phyloP scores from a whole-genome alignment of 2,797 vertebrate species.

The Lemur catta region DNA sequence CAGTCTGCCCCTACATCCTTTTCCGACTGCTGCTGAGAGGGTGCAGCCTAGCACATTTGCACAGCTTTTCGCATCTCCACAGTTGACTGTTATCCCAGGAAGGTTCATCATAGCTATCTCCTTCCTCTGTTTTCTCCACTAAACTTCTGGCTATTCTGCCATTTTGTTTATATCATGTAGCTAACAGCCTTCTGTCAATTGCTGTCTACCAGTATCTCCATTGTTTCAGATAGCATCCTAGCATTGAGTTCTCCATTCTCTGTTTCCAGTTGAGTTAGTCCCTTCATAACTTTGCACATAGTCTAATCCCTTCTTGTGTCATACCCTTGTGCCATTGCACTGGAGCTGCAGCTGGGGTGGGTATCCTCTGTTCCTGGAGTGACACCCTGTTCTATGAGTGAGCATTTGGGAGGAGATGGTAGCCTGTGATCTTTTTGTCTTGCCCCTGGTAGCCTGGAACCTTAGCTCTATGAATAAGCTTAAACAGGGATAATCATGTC shows the following conservation, averaged over 20 bases:
- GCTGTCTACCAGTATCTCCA: neutral
- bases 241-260: neutral
- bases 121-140: neutral
- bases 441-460: neutral
- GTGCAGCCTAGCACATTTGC: accelerated
- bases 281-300: neutral
- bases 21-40: neutral
- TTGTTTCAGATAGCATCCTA: neutral
- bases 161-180: neutral
- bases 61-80: neutral
- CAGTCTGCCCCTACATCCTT: neutral
- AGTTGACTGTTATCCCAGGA: neutral
- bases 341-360: neutral
- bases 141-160: neutral
- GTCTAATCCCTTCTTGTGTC: neutral
- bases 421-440: neutral
- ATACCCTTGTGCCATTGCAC: neutral
- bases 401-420: neutral
- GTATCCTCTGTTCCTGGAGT: neutral
- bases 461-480: neutral
- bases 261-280: neutral
- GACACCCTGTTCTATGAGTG: neutral
- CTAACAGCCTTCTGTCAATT: neutral
- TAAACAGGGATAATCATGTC: accelerated
- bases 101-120: neutral